phyloP scores from a whole-genome alignment of 64 coral and sea anemone species.

The Platygyra sinensis region DNA sequence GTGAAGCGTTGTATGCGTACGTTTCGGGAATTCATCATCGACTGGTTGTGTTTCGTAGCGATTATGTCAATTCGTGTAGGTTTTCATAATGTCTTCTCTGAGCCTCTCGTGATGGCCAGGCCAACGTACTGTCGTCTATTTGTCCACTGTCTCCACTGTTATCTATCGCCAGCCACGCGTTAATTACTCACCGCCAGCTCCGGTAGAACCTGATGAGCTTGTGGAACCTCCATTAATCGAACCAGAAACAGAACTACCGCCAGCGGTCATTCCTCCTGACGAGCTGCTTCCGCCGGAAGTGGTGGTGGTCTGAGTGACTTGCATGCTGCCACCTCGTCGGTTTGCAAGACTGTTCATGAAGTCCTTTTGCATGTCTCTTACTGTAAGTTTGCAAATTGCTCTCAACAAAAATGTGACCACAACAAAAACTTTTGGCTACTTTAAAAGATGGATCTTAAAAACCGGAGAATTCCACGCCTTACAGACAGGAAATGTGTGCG shows the following conservation, averaged over 20 bases:
- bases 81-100: neutral
- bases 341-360: constrained; percentile 15
- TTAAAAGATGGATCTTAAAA: neutral
- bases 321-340: neutral
- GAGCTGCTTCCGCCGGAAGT: neutral
- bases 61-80: no score
- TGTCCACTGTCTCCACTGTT: neutral
- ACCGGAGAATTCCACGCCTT: neutral
- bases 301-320: neutral
- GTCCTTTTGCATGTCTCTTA: neutral
- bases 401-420: no score
- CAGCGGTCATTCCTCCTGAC: neutral
- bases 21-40: no score
- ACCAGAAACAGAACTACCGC: constrained; percentile 7
- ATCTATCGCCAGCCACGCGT: no score
- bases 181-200: neutral
- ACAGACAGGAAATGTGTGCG: neutral
- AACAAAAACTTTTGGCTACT: no score
- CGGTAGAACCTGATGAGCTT: neutral
- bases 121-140: neutral
- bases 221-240: neutral
- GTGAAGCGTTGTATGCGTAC: no score
- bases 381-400: neutral
- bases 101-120: neutral
- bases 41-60: no score